Conservation (phyloP, 2,888 invertebrate species). For the Liodrosophila aerea region DNA sequence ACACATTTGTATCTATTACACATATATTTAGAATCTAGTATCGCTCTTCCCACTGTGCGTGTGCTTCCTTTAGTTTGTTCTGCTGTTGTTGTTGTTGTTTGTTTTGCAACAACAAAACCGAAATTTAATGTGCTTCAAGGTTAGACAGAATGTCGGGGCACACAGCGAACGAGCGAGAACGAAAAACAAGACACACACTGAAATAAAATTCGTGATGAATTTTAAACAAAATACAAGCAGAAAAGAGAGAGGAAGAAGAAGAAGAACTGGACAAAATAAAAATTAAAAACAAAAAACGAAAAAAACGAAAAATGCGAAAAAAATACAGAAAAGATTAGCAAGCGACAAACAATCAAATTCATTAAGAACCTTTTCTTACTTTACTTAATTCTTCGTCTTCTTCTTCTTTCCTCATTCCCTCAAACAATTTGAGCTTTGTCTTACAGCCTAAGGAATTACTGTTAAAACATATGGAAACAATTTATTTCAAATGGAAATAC, state of each 20-base stretch:
- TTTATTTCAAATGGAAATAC: neutral
- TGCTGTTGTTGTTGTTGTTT: constrained; percentile 35
- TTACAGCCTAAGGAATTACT: constrained; percentile 5
- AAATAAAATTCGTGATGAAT: constrained; percentile 75
- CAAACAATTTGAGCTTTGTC: constrained; percentile 2
- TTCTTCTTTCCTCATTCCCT: too few relatives aligned
- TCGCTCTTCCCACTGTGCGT: constrained; percentile 7
- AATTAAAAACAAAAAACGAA: constrained; percentile 16
- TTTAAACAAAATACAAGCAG: constrained; percentile 58
- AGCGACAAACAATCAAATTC: constrained; percentile 20
- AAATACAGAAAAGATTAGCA: constrained; percentile 24
- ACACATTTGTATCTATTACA: constrained; percentile 33
- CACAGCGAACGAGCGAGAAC: constrained; percentile 24
- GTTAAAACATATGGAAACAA: neutral
- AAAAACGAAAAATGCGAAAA: constrained; percentile 5
- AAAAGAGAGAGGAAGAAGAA: constrained; percentile 12
- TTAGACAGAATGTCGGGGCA: constrained; percentile 50
- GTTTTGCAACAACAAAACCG: constrained; percentile 49
- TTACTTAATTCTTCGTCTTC: neutral
- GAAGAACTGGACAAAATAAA: constrained; percentile 12
- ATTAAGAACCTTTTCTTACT: constrained; percentile 27
- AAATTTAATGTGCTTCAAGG: constrained; percentile 74
- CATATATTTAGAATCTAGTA: constrained; percentile 50
- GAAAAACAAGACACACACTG: constrained; percentile 45
- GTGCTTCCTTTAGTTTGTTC: constrained; percentile 25